Conservation (phyloP, 2,797 vertebrate species). For the Benthosema pterotum region DNA sequence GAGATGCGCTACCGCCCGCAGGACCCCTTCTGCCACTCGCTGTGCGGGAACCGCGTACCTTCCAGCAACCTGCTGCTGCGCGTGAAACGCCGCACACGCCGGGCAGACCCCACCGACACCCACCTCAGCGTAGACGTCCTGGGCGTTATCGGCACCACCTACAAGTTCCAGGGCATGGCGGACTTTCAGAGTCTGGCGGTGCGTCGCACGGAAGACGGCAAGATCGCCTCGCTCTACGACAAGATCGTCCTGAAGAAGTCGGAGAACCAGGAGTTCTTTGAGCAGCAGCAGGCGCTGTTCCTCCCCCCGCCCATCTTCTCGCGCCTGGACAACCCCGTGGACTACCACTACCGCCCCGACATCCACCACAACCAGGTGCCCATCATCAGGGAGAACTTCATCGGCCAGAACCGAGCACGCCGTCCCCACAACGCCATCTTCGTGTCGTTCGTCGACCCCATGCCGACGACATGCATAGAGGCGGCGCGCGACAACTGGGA, state of each 20-base stretch:
- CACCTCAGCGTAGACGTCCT: conserved; percentile 85
- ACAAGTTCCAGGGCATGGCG: conserved; percentile 97
- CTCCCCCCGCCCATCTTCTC: conserved; percentile 96
- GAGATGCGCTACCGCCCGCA: conserved; percentile 92
- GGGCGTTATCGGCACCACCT: conserved; percentile 88
- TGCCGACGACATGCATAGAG: conserved; percentile 79
- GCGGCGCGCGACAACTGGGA: conserved; percentile 83
- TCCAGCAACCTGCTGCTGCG: conserved; percentile 90
- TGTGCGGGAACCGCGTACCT: conserved; percentile 91
- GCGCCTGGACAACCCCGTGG: conserved; percentile 88
- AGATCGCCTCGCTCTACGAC: conserved; percentile 86
- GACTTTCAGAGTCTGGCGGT: conserved; percentile 95
- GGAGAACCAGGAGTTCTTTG: conserved; percentile 90
- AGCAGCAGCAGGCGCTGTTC: conserved; percentile 85
- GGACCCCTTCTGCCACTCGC: conserved; percentile 93
- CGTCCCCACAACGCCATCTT: conserved; percentile 91
- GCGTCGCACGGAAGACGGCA: conserved; percentile 80
- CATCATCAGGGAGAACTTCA: conserved; percentile 80
- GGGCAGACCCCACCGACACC: conserved; percentile 65
- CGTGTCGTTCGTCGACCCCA: conserved; percentile 82
- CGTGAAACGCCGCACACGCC: conserved; percentile 79
- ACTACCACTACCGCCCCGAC: conserved; percentile 93
- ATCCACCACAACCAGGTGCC: conserved; percentile 74
- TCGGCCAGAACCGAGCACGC: conserved; percentile 84
- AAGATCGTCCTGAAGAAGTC: conserved; percentile 87